Conservation (phyloP, 2,797 vertebrate species). For the Poecilia velifera region DNA sequence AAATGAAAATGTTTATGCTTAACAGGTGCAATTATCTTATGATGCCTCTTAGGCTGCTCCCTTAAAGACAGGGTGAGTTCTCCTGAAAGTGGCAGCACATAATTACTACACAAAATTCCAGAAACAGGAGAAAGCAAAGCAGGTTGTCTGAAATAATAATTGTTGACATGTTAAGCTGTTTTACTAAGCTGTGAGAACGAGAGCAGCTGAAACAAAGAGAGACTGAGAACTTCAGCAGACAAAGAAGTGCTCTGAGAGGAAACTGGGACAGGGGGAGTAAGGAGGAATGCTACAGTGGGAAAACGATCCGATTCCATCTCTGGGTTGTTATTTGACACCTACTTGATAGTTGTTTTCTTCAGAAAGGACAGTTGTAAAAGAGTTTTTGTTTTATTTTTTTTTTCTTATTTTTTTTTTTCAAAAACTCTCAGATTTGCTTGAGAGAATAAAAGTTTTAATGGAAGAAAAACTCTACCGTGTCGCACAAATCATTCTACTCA, state of each 20-base stretch:
- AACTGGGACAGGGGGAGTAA: constrained; percentile 61
- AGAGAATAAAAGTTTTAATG: not conserved
- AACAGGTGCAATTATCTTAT: constrained; percentile 74
- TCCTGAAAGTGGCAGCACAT: constrained; percentile 24
- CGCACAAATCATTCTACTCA: not conserved
- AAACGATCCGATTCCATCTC: constrained; percentile 59
- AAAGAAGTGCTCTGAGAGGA: constrained; percentile 57
- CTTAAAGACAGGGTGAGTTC: constrained; percentile 16
- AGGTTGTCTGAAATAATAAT: constrained; percentile 42
- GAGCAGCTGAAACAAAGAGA: constrained; percentile 31
- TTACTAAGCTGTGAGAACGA: constrained; percentile 28
- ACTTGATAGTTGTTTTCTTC: constrained; percentile 64
- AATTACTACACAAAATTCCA: constrained; percentile 26
- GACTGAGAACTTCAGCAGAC: constrained; percentile 51
- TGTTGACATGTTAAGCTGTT: constrained; percentile 46
- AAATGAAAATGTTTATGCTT: constrained; percentile 39
- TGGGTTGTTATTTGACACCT: constrained; percentile 59
- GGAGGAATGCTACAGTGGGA: constrained; percentile 72
- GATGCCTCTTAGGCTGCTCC: not conserved
- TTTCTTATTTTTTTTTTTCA: not conserved
- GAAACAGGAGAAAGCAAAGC: constrained; percentile 21
- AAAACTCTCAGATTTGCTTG: constrained; percentile 1
- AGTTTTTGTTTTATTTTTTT: not conserved
- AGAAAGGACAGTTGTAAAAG: constrained; percentile 28
- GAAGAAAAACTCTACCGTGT: not conserved